Evolutionary conservation across 2,888 invertebrate species (phyloP), one percentile per base, ranked within the genome.

Genomic region (Caenorhabditis sp.): DNA sequence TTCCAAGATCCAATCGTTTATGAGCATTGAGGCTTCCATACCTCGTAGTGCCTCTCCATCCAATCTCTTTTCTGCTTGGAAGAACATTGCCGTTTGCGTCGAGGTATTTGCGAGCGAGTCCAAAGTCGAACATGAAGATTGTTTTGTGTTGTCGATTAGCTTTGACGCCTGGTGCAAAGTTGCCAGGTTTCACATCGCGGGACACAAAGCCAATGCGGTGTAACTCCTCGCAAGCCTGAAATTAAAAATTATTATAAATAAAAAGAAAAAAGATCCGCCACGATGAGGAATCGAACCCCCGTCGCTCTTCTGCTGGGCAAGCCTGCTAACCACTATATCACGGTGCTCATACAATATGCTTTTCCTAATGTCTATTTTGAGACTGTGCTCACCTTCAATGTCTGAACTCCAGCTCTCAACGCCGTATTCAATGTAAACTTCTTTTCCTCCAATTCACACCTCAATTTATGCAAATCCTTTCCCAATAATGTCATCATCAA

Each of bases 101-200:
- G n/a, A 78, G 21, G 57, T 82, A 84, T 59, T 72, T 68, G 14
- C 80, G 53, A 0, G 81, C 79, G 23, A 84, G 65, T 0, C 84
- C 84, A 56, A 84, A 84, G 65, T 83, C 81, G 70, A 69, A 72
- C 75, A 82, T 70, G 64, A 74, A 83, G 21, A 82, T 77, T 0
- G 70, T 77, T 10, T 72, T 72, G 17, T 59, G 43, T 43, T 77
- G 74, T 7, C 74, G 67, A 56, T 78, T 76, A 25, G 77, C 75
- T 21, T 70, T 70, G 53, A 70, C 67, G 21, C 84, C 84, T 8
- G 83, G 81, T 10, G 83, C 84, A 61, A 84, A 84, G 56, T 84
- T 84, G 43, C 84, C 83, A 1, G 84, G 84, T 66, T 84, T 84
- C 25, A 84, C 70, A 71, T 84, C 84, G 23, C 84, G 76, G 1